These are phyloP conservation scores for Aleiodes sp. DNA, from an alignment of 1,140 invertebrate genomes.

Conservation along the genomic window DNA sequence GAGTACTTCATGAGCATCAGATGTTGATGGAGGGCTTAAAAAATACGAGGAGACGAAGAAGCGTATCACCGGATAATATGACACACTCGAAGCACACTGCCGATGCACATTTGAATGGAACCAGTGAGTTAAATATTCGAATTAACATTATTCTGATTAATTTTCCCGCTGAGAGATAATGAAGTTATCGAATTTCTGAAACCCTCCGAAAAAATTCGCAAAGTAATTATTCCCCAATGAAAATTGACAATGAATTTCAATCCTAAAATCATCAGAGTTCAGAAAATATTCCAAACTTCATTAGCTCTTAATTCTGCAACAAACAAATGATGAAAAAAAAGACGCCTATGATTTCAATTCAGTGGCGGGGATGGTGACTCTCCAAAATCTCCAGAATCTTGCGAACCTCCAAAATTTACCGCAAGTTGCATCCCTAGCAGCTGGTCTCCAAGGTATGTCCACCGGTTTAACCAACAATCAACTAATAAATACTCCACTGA, in stretches of 20 bases:
- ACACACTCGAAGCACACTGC: slow-evolving; percentile 65
- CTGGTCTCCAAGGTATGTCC: slow-evolving; percentile 76
- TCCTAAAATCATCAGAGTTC: not conserved
- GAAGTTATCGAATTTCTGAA: not conserved
- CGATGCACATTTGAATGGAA: slow-evolving; percentile 74
- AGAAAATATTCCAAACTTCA: not conserved
- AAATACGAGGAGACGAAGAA: slow-evolving; percentile 57
- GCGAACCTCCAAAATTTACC: slow-evolving; percentile 75
- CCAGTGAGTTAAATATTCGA: slow-evolving; percentile 76
- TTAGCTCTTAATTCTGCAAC: no score
- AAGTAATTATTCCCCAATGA: not conserved
- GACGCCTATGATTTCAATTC: slow-evolving; percentile 41
- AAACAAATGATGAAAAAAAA: not conserved
- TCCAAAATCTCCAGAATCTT: slow-evolving; percentile 81
- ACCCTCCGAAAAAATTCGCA: not conserved
- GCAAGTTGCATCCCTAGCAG: slow-evolving; percentile 74
- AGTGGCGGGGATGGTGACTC: slow-evolving; percentile 81
- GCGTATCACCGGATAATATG: slow-evolving; percentile 59
- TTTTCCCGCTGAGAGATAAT: no score
- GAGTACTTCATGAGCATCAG: slow-evolving; percentile 62
- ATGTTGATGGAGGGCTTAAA: slow-evolving; percentile 61
- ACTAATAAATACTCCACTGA: slow-evolving; percentile 80
- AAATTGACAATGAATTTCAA: not conserved
- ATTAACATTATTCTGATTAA: no score
- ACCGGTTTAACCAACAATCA: slow-evolving; percentile 72